Base-by-base conservation (phyloP, 2,113 vertebrate genomes). In the Hucho hucho region DNA sequence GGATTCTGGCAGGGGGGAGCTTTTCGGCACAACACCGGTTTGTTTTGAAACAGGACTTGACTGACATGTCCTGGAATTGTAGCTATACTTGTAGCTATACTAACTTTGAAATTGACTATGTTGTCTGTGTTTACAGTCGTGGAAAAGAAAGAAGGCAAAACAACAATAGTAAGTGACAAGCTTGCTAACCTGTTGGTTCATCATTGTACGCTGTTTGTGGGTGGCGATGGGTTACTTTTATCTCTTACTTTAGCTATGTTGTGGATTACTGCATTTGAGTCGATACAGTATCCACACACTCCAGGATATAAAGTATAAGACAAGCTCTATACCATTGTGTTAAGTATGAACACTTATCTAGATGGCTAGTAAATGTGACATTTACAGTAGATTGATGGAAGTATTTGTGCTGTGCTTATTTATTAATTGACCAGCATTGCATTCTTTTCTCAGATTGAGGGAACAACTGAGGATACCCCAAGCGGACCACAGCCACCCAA, bases 401-500 rank as follows among this genome's bases (percentile, higher is more conserved):
- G 32, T 32, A 32, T 32, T 46, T 43, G 6, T 77, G 37, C 2
- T 0, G 12, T 69, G 18, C 28, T 1, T 72, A 25, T 7, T 4
- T 29, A 26, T 0, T 82, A 13, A 69, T 22, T 18, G 37, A 43
- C 7, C 12, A 43, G 67, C 22, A 43, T 84, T 68, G 75, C 58
- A 14, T 61, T 29, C 1, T 64, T 32, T 61, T 29, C 5, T 64
- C 90, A 99, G 97, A 89, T 99, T 13, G 95, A 98, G 90, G 98
- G 96, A 58, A 79, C 79, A 63, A 91, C 94, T 63, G 37, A 90
- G 64, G 84, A 91, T 3, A 22, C 75, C 29, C 83, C 87, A 79
- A 53, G 78, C 1, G 81, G 13, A 49, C 91, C 88, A n/a, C n/a
- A 91, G 24, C 96, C 98, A 73, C 97, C 97, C 61, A 99, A 99